Conservation (phyloP, 2,888 invertebrate species). For the Biston betularia region DNA sequence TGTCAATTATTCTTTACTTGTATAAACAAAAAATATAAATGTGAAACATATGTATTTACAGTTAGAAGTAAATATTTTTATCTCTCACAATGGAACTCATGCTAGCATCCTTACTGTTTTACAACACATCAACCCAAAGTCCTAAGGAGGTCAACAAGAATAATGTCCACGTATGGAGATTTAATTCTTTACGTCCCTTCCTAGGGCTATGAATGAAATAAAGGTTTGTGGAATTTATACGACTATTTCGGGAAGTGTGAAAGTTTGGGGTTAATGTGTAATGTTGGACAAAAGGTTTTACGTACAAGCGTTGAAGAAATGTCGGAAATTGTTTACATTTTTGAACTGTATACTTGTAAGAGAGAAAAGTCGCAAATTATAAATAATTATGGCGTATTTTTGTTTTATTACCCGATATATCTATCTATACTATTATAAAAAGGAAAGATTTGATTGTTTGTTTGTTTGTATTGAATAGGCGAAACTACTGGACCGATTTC, state of each 20-base stretch:
- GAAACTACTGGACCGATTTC: too few relatives aligned
- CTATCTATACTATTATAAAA: too few relatives aligned
- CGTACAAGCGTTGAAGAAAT: not conserved
- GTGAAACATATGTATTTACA: too few relatives aligned
- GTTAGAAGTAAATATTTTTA: too few relatives aligned
- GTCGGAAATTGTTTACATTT: not conserved
- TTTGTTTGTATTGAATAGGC: too few relatives aligned
- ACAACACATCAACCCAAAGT: slow-evolving; percentile 1
- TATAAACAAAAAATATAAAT: too few relatives aligned
- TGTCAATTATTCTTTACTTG: too few relatives aligned
- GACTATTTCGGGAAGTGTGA: slow-evolving; percentile 26
- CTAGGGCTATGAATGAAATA: slow-evolving; percentile 31
- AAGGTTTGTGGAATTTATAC: slow-evolving; percentile 28
- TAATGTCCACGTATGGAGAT: slow-evolving; percentile 27
- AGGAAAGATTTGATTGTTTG: too few relatives aligned
- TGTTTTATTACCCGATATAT: too few relatives aligned
- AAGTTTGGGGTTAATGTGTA: slow-evolving; percentile 13
- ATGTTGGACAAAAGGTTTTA: slow-evolving; percentile 5
- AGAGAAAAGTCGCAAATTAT: too few relatives aligned
- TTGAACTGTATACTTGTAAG: not conserved
- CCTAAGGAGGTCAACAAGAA: slow-evolving; percentile 30
- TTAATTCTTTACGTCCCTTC: slow-evolving; percentile 25
- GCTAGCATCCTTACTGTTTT: slow-evolving; percentile 4
- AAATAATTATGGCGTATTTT: too few relatives aligned
- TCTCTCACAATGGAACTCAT: too few relatives aligned